These are phyloP conservation scores for Brachionus plicatilis DNA, from an alignment of 1,140 invertebrate species.

Conservation along the genomic window DNA sequence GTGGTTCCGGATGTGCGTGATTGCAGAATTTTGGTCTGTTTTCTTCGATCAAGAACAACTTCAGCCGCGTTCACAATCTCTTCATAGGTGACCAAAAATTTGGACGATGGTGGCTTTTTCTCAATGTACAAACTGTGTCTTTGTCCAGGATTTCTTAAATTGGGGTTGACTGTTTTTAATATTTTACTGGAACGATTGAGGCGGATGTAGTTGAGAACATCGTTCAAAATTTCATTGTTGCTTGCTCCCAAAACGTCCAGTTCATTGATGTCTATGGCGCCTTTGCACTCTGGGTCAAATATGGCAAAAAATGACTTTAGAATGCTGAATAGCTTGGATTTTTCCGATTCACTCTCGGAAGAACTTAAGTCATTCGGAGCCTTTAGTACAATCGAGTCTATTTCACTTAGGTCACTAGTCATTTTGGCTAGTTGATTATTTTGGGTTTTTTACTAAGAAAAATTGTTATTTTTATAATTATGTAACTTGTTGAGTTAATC, in stretches of 20 bases:
- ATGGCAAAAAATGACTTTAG: constrained; percentile 25
- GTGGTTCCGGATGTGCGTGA: constrained; percentile 4
- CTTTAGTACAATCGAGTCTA: not conserved
- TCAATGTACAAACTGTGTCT: constrained; percentile 7
- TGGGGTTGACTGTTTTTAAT: constrained; percentile 1
- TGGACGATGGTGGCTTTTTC: not conserved
- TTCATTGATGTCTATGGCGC: constrained; percentile 28
- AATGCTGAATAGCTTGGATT: constrained; percentile 2
- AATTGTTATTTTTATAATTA: not conserved
- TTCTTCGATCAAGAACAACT: not conserved
- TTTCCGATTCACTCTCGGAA: not conserved
- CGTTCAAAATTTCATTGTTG: constrained; percentile 26
- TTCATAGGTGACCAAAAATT: constrained; percentile 18
- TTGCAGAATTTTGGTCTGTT: not conserved
- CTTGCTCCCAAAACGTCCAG: constrained; percentile 1
- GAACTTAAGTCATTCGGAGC: not conserved
- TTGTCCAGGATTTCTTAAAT: not conserved
- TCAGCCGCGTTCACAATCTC: constrained; percentile 14
- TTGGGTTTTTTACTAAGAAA: not conserved
- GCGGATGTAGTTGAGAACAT: not conserved
- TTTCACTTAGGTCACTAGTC: not conserved
- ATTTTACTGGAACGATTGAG: not conserved
- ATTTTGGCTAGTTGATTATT: not conserved
- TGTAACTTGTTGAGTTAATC: not conserved
- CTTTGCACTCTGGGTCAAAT: constrained; percentile 31